A percentile compares a stretch with the other conserved stretches of the same genome.
Conservation (phyloP, 2,113 vertebrate species). For the Dasyornis broadbenti region DNA sequence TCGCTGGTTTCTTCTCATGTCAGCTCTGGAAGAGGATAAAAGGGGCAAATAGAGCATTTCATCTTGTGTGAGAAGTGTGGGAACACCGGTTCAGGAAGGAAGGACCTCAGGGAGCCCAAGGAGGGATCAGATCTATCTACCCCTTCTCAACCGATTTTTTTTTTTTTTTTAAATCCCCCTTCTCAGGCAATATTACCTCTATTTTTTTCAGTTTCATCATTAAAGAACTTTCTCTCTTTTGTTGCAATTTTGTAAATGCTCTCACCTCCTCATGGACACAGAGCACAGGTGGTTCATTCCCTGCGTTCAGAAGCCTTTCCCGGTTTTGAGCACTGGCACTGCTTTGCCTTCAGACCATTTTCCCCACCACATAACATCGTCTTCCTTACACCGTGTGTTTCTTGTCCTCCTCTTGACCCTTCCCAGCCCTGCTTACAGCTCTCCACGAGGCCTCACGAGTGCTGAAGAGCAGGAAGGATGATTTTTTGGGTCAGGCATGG, state of each 20-base stretch:
- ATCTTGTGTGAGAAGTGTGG: background rate
- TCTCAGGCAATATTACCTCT: background rate
- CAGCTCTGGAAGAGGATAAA: slow-evolving; percentile 1
- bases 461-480: background rate
- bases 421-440: background rate
- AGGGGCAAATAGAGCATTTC: background rate
- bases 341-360: background rate
- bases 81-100: background rate
- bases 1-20: background rate
- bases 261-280: background rate
- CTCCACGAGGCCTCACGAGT: background rate
- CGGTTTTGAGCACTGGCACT: background rate
- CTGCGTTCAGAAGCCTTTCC: background rate
- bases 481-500: background rate
- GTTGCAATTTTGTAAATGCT: background rate
- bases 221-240: background rate
- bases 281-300: background rate
- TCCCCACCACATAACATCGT: background rate
- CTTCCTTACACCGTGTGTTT: background rate
- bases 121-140: background rate
- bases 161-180: background rate
- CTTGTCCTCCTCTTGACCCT: background rate
- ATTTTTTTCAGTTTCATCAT: background rate
- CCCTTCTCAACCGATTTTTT: background rate
- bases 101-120: background rate